Base-by-base conservation (phyloP, 2,888 invertebrate genomes). In the Cephus pulcher region DNA sequence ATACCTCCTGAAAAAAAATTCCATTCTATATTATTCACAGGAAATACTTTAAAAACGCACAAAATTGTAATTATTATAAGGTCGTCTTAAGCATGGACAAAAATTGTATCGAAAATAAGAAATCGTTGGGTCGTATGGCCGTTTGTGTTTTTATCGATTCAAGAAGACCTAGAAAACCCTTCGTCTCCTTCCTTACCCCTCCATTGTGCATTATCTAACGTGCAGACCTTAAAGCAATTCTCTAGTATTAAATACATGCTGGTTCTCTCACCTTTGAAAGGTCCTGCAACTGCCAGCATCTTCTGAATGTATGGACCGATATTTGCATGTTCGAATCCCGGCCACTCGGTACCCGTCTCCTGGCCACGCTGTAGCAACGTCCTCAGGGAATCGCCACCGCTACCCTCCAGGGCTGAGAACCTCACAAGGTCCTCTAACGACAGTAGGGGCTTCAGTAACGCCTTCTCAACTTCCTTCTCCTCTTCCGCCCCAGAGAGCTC, bases 401-500 rank as follows among this genome's bases (percentile, higher is more conserved):
- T 82, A 68, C 88, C 88, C 82, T 93, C 93, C 84, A 93, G 89
- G 78, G 92, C 92, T 30, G 94, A 93, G 83, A 94, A 93, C 85
- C 94, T 91, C 79, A 94, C 89, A 87, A 94, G 92, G 90, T 95
- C 94, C 87, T 94, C 94, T 88, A 94, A 91, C 74, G 94, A 93
- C 78, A 94, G 89, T 83, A 94, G 87, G 56, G 94, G 94, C 84
- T 93, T 93, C 88, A 93, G 92, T 82, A 94, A 89, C 40, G 93
- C 93, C 87, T 93, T 93, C 86, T 93, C 94, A 77, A 93, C 94
- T 89, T 94, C 93, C 87, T 94, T 94, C 86, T 94, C 93, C 87
- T 94, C 94, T 86, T 94, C 94, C 76, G 94, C 93, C 34, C 93
- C 93, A 76, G 94, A 93, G 81, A 94, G 89, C 86, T 94, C 93